These are phyloP conservation scores for Xiphorhynchus elegans DNA, from an alignment of 2,113 vertebrate genomes.

Conservation along the genomic window DNA sequence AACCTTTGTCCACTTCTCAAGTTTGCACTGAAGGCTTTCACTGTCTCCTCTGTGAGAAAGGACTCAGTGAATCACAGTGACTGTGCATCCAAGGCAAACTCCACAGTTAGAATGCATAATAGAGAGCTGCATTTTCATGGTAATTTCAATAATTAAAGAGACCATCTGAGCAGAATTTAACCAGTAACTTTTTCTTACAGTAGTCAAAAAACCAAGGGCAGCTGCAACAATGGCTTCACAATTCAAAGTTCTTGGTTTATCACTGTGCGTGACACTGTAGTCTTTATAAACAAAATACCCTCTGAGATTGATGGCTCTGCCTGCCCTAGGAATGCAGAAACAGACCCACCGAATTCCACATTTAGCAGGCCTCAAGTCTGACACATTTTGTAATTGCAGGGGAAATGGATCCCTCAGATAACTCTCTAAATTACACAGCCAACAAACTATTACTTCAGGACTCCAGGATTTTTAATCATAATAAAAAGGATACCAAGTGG, in stretches of 20 bases:
- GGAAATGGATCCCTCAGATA: not conserved
- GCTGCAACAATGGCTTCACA: not conserved
- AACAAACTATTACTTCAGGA: not conserved
- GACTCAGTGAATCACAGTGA: rapidly evolving
- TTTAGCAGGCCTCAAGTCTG: not conserved
- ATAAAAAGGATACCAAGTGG: constrained; percentile 24
- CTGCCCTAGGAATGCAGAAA: not conserved
- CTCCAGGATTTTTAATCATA: constrained; percentile 3
- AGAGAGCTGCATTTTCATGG: not conserved
- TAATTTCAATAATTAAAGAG: not conserved
- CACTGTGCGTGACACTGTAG: not conserved
- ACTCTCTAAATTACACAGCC: not conserved
- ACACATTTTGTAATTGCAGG: not conserved
- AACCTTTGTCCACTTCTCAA: not conserved
- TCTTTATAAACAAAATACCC: not conserved
- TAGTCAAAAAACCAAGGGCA: not conserved
- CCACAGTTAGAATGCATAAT: not conserved
- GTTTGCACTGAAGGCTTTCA: not conserved
- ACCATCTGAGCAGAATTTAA: not conserved
- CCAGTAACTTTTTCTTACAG: not conserved
- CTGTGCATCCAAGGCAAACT: not conserved
- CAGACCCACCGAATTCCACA: not conserved
- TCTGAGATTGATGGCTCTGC: not conserved
- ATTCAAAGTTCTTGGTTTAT: not conserved
- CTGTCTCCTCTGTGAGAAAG: not conserved